Percentiles rank a stretch among this genome's conserved stretches.
Conservation (phyloP, 2,113 vertebrate species). For the Hystrix cristata region DNA sequence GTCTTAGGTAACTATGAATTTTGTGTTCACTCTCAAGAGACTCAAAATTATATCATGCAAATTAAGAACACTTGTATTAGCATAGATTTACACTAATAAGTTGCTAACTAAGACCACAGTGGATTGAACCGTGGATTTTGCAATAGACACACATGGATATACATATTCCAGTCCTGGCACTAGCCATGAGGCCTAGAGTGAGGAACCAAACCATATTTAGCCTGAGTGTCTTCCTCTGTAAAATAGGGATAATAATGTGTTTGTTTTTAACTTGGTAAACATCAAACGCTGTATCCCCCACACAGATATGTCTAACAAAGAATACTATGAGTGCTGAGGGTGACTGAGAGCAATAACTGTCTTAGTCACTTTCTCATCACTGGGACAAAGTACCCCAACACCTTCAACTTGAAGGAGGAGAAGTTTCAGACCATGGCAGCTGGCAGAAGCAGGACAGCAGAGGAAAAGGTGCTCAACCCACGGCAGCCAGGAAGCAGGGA, state of each 20-base stretch:
- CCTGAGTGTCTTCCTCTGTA: neutral
- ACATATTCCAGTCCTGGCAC: too few species aligned
- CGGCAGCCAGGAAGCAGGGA: neutral
- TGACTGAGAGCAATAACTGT: rapidly evolving
- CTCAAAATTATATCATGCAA: neutral
- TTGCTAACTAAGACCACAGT: neutral
- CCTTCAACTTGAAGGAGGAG: neutral
- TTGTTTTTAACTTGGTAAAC: neutral
- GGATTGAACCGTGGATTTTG: neutral
- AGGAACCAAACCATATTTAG: neutral
- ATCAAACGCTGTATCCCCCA: neutral
- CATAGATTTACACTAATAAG: neutral
- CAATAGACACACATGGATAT: rapidly evolving
- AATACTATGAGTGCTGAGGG: neutral
- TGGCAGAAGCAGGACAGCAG: neutral
- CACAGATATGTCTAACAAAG: neutral
- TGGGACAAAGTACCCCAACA: neutral
- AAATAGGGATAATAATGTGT: rapidly evolving
- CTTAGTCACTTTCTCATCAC: neutral
- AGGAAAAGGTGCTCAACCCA: neutral
- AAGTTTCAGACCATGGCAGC: neutral
- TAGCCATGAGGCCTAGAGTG: neutral
- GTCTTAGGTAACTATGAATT: neutral
- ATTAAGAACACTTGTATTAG: neutral
- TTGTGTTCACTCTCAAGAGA: neutral